These are phyloP conservation scores for Trichoplusia ni DNA, from an alignment of 1,140 invertebrate species.

Conservation along the genomic window DNA sequence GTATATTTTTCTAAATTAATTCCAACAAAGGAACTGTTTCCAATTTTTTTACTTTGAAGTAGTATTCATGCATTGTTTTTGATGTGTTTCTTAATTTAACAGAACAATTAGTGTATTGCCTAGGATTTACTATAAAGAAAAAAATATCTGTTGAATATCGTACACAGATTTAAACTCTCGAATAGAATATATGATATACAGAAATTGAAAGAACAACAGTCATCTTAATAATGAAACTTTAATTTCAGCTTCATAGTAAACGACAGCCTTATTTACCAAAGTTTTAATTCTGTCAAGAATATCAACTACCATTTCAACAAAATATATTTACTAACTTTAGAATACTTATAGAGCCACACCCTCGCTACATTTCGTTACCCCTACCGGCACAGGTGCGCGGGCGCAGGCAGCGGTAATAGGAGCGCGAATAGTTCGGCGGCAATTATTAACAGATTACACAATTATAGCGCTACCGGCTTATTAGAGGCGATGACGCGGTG, in stretches of 20 bases:
- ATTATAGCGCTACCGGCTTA: slow-evolving; percentile 60
- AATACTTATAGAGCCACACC: background rate
- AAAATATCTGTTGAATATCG: too few relatives aligned
- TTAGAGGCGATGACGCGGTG: slow-evolving; percentile 65
- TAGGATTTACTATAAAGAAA: too few relatives aligned
- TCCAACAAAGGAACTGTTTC: slow-evolving; percentile 36
- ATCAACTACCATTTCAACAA: background rate
- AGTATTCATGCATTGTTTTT: background rate
- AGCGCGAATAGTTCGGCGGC: slow-evolving; percentile 21
- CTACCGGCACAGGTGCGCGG: slow-evolving; percentile 15
- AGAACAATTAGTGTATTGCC: too few relatives aligned
- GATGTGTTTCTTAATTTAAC: too few relatives aligned
- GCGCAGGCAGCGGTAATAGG: background rate
- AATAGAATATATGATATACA: too few relatives aligned
- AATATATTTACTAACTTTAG: background rate
- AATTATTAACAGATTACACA: slow-evolving; percentile 58
- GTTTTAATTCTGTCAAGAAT: background rate
- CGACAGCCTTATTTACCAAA: too few relatives aligned
- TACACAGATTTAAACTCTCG: too few relatives aligned
- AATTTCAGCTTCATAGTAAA: too few relatives aligned
- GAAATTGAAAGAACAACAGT: too few relatives aligned
- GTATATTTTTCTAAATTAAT: slow-evolving; percentile 32
- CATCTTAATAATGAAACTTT: too few relatives aligned
- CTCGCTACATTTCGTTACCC: background rate
- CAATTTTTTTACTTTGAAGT: slow-evolving; percentile 33